These are phyloP conservation scores for Mallateleia sp. DNA, from an alignment of 2,888 invertebrate genomes.

Conservation along the genomic window DNA sequence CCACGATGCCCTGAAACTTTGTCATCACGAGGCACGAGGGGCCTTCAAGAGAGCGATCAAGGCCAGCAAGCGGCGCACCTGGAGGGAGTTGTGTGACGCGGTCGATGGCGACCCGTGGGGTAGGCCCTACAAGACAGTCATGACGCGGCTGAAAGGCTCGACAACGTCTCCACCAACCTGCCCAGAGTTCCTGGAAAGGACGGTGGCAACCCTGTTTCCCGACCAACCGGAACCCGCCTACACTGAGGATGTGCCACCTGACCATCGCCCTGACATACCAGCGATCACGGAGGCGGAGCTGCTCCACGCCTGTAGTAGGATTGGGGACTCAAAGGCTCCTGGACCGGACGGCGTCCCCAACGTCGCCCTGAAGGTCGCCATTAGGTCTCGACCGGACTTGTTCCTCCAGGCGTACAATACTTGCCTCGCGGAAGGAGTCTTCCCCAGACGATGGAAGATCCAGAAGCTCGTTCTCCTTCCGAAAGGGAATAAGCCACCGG, in stretches of 20 bases:
- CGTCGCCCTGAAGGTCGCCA: conserved; percentile 61
- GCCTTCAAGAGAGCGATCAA: too few relatives aligned
- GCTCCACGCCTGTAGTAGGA: conserved; percentile 14
- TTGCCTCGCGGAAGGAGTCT: conserved; percentile 19
- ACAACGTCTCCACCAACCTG: conserved; percentile 55
- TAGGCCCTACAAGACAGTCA: too few relatives aligned
- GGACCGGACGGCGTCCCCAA: conserved; percentile 38
- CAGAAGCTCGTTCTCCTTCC: conserved; percentile 2
- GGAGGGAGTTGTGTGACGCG: too few relatives aligned
- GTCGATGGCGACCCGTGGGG: too few relatives aligned
- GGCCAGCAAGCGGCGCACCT: too few relatives aligned
- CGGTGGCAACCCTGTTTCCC: conserved; percentile 5
- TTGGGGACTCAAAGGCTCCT: conserved; percentile 17
- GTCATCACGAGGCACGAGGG: too few relatives aligned
- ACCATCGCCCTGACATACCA: conserved; percentile 68
- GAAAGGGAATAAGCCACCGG: conserved; percentile 7
- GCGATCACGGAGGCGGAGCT: conserved; percentile 4
- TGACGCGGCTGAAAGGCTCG: too few relatives aligned
- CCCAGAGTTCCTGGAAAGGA: not conserved
- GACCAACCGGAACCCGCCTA: not conserved
- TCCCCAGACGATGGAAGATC: not conserved
- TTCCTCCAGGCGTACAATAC: conserved; percentile 65
- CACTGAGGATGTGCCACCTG: conserved; percentile 9
- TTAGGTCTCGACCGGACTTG: conserved; percentile 65
- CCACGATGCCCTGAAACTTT: too few relatives aligned